Percentiles rank a stretch among this genome's conserved stretches.
These are phyloP conservation scores for Hydractinia echinata DNA, from an alignment of 30 jellyfish, hydroid and myxozoan genomes.

Conservation along the genomic window DNA sequence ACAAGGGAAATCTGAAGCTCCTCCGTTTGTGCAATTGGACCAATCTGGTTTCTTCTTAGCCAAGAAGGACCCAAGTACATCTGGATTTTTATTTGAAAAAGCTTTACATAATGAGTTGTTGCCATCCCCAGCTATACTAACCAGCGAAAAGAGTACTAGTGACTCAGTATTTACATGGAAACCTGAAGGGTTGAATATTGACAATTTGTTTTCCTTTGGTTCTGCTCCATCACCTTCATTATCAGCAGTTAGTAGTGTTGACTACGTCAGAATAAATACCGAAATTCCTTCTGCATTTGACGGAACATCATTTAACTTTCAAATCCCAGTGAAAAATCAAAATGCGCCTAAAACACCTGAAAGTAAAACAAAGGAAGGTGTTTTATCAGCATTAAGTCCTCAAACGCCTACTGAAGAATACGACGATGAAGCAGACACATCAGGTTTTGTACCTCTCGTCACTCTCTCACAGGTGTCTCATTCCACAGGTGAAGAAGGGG, in stretches of 20 bases:
- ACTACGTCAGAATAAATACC: conserved; percentile 2
- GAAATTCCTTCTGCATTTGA: conserved; percentile 13
- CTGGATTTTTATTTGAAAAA: too few species aligned
- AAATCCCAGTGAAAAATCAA: neutral
- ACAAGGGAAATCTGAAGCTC: too few species aligned
- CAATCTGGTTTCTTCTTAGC: too few species aligned
- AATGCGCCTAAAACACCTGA: neutral
- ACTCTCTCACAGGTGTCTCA: conserved; percentile 33
- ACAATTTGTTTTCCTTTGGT: conserved; percentile 17
- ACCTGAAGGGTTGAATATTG: conserved; percentile 17
- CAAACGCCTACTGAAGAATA: conserved; percentile 41
- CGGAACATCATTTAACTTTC: conserved; percentile 7
- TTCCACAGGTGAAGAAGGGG: conserved; percentile 80
- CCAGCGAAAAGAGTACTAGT: neutral
- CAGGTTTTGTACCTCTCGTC: conserved; percentile 64
- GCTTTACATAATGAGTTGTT: too few species aligned
- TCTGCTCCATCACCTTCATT: neutral
- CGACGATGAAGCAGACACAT: conserved; percentile 29
- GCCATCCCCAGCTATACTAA: too few species aligned
- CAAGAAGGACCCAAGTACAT: too few species aligned
- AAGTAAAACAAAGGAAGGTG: too few species aligned
- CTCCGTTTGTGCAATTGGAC: too few species aligned
- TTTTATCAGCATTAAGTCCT: too few species aligned
- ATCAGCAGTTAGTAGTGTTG: conserved; percentile 37
- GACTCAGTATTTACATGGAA: conserved; percentile 7